A percentile compares a stretch with the other conserved stretches of the same genome.
Conservation (phyloP, 2,797 vertebrate genomes). For the Syndactyla subalaris region DNA sequence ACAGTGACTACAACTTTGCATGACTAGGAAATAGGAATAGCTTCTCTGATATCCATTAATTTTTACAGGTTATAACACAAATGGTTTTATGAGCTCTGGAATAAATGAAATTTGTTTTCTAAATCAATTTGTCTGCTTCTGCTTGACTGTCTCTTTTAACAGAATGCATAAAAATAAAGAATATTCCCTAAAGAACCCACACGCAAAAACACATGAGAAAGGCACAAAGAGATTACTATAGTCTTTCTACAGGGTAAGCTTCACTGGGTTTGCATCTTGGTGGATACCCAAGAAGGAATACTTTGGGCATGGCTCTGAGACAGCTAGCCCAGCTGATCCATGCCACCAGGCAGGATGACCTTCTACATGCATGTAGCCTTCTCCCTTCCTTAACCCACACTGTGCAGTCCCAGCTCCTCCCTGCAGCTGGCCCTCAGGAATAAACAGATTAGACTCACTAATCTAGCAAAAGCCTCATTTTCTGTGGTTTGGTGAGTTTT, state of each 20-base stretch:
- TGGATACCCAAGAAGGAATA: not conserved
- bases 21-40: slow-evolving; percentile 16
- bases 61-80: slow-evolving; percentile 23
- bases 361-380: not conserved
- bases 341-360: not conserved
- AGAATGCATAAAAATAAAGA: slow-evolving; percentile 8
- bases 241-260: not conserved
- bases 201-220: not conserved
- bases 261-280: not conserved
- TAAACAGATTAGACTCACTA: not conserved
- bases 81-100: not conserved
- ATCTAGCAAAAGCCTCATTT: not conserved
- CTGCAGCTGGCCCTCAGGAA: not conserved
- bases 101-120: slow-evolving; percentile 45
- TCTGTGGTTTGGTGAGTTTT: not conserved
- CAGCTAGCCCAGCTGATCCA: not conserved
- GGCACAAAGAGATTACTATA: not conserved
- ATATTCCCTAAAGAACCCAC: not conserved
- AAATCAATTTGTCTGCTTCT: not conserved
- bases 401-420: not conserved
- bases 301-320: not conserved
- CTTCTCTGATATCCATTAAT: slow-evolving; percentile 6
- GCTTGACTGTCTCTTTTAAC: slow-evolving; percentile 26
- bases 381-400: not conserved
- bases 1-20: not conserved